phyloP scores from a whole-genome alignment of 1,140 invertebrate genomes.

The Scaptomyza graminum region DNA sequence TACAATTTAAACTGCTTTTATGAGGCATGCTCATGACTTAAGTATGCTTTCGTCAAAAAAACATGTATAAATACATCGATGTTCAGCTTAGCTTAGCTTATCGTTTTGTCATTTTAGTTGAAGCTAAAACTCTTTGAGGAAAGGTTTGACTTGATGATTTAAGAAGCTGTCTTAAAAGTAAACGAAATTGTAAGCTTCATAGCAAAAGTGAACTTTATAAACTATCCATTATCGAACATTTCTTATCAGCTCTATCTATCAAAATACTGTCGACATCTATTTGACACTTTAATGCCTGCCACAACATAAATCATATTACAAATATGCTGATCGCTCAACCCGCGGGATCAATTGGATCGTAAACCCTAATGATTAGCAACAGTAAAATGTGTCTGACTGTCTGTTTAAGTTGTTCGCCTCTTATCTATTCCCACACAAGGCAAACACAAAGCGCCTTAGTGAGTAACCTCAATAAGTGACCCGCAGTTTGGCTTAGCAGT shows the following conservation, averaged over 20 bases:
- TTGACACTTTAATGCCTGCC: background rate
- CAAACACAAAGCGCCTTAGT: background rate
- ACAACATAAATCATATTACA: conserved; percentile 2
- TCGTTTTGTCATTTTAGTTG: too few relatives aligned
- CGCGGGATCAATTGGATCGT: conserved; percentile 13
- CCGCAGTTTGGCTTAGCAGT: conserved; percentile 18
- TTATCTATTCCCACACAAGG: conserved; percentile 15
- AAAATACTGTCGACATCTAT: background rate
- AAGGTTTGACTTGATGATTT: too few relatives aligned
- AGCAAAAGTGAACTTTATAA: too few relatives aligned
- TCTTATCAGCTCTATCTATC: background rate
- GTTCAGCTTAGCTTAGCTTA: too few relatives aligned
- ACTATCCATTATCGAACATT: background rate
- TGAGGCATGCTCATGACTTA: too few relatives aligned
- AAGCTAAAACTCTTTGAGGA: too few relatives aligned
- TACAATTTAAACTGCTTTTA: too few relatives aligned
- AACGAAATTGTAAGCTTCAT: too few relatives aligned
- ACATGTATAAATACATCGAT: too few relatives aligned
- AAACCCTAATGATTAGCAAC: conserved; percentile 5
- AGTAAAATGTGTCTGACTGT: conserved; percentile 9
- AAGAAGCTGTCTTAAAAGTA: too few relatives aligned
- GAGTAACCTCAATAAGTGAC: conserved; percentile 14
- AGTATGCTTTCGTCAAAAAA: too few relatives aligned
- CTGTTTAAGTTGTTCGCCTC: background rate
- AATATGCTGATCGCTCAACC: background rate